Conservation (phyloP, 2,888 invertebrate species). For the Dendrolimus houi region DNA sequence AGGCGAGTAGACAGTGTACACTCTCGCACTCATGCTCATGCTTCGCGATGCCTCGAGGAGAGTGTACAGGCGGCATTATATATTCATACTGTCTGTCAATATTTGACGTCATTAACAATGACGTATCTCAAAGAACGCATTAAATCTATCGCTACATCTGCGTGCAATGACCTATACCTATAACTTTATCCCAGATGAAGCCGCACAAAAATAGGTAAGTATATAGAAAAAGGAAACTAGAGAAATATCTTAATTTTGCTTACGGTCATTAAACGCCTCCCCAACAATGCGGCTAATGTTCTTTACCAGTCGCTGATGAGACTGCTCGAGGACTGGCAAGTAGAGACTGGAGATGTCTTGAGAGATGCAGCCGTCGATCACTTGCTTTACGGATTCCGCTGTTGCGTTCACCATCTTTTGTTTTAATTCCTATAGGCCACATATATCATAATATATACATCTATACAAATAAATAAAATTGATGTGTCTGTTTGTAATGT, state of each 20-base stretch:
- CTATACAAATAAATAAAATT: no score
- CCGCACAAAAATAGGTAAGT: slow-evolving; percentile 11
- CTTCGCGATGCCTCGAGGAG: no score
- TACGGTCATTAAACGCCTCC: slow-evolving; percentile 41
- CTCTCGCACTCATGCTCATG: no score
- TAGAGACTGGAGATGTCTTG: slow-evolving; percentile 37
- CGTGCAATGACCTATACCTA: no score
- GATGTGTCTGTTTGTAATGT: no score
- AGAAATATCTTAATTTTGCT: slow-evolving; percentile 2
- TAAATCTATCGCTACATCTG: no score
- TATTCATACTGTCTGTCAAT: not conserved
- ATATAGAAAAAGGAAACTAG: no score
- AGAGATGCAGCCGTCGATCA: slow-evolving; percentile 32
- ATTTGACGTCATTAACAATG: no score
- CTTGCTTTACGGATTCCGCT: slow-evolving; percentile 32
- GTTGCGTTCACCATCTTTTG: slow-evolving; percentile 42
- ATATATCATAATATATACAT: no score
- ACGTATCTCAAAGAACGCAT: no score
- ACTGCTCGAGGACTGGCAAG: slow-evolving; percentile 41
- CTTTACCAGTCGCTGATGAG: slow-evolving; percentile 37
- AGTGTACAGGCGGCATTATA: no score
- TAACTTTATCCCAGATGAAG: not conserved
- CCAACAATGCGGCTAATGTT: slow-evolving; percentile 36
- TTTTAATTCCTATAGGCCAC: slow-evolving; percentile 33
- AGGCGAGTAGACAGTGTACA: no score